Evolutionary conservation across 2,797 vertebrate genomes (phyloP), one percentile per base, ranked within the genome.

Genomic region (Ceryle rudis): DNA sequence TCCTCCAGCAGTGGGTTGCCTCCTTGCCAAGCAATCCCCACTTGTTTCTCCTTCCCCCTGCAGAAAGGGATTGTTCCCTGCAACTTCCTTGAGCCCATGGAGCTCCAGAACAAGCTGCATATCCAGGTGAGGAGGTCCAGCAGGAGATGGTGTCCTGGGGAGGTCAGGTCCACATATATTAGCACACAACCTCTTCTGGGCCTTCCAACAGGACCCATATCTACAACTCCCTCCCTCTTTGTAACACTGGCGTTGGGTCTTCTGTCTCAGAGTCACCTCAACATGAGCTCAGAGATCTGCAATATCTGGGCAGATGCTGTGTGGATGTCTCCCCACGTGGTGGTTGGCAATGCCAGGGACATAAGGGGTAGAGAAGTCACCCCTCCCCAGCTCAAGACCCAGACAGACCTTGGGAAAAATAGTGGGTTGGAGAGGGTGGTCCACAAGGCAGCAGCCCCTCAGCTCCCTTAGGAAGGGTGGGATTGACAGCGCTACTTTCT

Each of bases 11-110:
- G 29, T 1, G 3, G 10, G 31, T 2, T 74, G 23, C 57, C 21
- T 86, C 74, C 49, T 79, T 77, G 51, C 46, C 57, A 66, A 60
- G 11, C 11, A 49, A 39, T 67, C 35, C 39, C 47, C 65, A 35
- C 52, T 51, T 8, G 4, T 80, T 9, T 87, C 11, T 81, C 28
- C 37, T 72, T 91, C 77, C 91, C 89, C 5, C 35, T 21, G 6
- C 95, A 99, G 99, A 99, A 98, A 96, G 99, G 99, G 41, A 98
- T 99, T 1, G 99, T 99, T 67, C 99, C 99, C 51, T 99, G 98
- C 93, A 99, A 99, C 97, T 99, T 98, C 94, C 98, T 99, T 1
- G 98, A 99, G 72, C 98, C 98, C 1, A 67, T 99, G 87, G 99
- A 99, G 94, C 98, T 99, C 64, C 97, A 96, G 70, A 98, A 98